phyloP scores from a whole-genome alignment of 1,140 invertebrate genomes.

The Panagrolaimus sp. region DNA sequence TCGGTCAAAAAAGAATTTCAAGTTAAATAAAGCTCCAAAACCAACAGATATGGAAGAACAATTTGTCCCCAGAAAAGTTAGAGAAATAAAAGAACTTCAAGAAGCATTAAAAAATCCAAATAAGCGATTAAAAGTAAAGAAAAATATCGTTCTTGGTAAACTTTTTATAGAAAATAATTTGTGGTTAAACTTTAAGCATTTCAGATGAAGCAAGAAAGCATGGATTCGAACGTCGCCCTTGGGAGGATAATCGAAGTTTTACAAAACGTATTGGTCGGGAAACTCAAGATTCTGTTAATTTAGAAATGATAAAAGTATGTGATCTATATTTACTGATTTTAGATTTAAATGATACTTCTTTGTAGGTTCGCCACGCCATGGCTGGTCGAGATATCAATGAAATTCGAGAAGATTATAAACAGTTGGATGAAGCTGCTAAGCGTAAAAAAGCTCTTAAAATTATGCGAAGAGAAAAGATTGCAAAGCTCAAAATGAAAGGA shows the following conservation, averaged over 20 bases:
- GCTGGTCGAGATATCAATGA: slow-evolving; percentile 32
- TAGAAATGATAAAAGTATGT: slow-evolving; percentile 1
- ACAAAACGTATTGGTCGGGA: not conserved
- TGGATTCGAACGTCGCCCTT: not conserved
- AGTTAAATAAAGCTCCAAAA: slow-evolving; percentile 1
- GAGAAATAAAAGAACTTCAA: not conserved
- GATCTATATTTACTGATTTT: not conserved
- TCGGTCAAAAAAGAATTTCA: not conserved
- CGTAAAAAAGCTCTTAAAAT: slow-evolving; percentile 19
- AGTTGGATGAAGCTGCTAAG: slow-evolving; percentile 24
- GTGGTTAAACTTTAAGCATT: not conserved
- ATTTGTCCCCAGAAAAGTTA: not conserved
- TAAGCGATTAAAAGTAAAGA: slow-evolving; percentile 7
- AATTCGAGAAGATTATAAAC: slow-evolving; percentile 32
- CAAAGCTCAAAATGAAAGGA: slow-evolving; percentile 14
- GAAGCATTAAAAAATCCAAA: not conserved
- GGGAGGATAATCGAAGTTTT: not conserved
- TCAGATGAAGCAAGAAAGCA: slow-evolving; percentile 1
- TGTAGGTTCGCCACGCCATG: slow-evolving; percentile 27
- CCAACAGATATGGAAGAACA: not conserved
- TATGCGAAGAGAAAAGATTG: slow-evolving; percentile 18
- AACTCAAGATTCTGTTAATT: not conserved
- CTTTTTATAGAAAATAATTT: not conserved
- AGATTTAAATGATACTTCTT: not conserved
- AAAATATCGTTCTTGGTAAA: not conserved